phyloP scores from a whole-genome alignment of 2,888 invertebrate genomes.

The Brachyptera risi region DNA sequence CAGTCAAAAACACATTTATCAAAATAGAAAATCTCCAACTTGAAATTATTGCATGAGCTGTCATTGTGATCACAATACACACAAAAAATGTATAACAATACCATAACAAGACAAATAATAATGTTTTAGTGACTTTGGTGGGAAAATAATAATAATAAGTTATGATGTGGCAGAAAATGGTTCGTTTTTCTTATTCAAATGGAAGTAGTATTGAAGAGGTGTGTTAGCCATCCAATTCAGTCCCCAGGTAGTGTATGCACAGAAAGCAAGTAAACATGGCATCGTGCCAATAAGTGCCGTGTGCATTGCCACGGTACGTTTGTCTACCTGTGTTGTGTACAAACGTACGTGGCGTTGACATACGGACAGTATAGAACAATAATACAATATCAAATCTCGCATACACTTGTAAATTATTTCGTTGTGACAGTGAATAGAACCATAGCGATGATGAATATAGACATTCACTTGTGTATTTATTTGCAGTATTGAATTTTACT shows the following conservation, averaged over 20 bases:
- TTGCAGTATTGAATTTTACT: too few species aligned
- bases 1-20: background rate
- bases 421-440: slow-evolving; percentile 35
- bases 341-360: too few species aligned
- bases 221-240: background rate
- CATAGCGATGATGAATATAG: slow-evolving; percentile 34
- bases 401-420: slow-evolving; percentile 34
- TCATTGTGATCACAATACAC: slow-evolving; percentile 30
- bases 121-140: slow-evolving; percentile 28
- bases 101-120: slow-evolving; percentile 30
- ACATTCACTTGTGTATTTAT: slow-evolving; percentile 27
- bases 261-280: slow-evolving; percentile 11
- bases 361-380: too few species aligned
- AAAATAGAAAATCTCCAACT: background rate
- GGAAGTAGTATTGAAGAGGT: slow-evolving; percentile 19
- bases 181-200: slow-evolving; percentile 22
- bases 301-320: too few species aligned
- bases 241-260: slow-evolving; percentile 13
- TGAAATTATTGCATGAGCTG: slow-evolving; percentile 26
- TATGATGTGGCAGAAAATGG: slow-evolving; percentile 11
- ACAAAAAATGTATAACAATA: slow-evolving; percentile 20
- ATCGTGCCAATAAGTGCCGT: slow-evolving; percentile 1
- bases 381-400: too few species aligned
- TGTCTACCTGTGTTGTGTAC: too few species aligned
- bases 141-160: slow-evolving; percentile 12